Evolutionary conservation across 2,888 invertebrate genomes (phyloP).

Genomic region (Spodoptera exigua): DNA sequence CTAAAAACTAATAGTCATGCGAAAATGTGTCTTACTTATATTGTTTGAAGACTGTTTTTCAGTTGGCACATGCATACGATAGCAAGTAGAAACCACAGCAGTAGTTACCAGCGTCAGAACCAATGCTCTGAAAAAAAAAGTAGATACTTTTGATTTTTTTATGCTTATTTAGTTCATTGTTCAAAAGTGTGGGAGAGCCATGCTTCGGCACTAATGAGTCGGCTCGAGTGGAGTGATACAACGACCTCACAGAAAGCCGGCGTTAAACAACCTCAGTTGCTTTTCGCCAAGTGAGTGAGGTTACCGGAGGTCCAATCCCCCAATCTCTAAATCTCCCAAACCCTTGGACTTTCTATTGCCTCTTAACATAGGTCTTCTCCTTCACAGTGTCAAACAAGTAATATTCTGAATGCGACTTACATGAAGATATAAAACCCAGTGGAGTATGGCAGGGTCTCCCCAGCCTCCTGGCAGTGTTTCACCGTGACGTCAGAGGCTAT

Average conservation of each 20-base stretch:
- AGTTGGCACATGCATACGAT: conserved; percentile 6
- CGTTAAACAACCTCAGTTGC: too few species aligned
- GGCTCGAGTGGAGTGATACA: too few species aligned
- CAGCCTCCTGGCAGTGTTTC: conserved; percentile 54
- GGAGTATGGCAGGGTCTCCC: conserved; percentile 19
- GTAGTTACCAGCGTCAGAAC: conserved; percentile 1
- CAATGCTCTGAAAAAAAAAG: conserved; percentile 20
- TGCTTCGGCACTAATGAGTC: too few species aligned
- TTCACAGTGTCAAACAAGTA: background rate
- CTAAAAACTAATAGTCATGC: too few species aligned
- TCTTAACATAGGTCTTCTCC: too few species aligned
- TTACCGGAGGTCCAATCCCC: too few species aligned
- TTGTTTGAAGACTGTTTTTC: conserved; percentile 8
- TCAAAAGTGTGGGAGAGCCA: too few species aligned
- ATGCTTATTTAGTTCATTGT: too few species aligned
- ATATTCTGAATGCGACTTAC: conserved; percentile 47
- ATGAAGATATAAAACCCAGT: conserved; percentile 52
- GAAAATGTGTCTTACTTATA: conserved; percentile 13
- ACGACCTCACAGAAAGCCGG: too few species aligned
- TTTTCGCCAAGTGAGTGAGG: too few species aligned
- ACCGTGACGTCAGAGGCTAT: conserved; percentile 45
- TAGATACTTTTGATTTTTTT: too few species aligned
- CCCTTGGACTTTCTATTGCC: background rate
- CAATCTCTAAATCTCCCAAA: too few species aligned
- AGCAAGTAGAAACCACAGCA: conserved; percentile 23